Evolutionary conservation across 2,797 vertebrate species (phyloP).

Genomic region (Helarctos malayanus): DNA sequence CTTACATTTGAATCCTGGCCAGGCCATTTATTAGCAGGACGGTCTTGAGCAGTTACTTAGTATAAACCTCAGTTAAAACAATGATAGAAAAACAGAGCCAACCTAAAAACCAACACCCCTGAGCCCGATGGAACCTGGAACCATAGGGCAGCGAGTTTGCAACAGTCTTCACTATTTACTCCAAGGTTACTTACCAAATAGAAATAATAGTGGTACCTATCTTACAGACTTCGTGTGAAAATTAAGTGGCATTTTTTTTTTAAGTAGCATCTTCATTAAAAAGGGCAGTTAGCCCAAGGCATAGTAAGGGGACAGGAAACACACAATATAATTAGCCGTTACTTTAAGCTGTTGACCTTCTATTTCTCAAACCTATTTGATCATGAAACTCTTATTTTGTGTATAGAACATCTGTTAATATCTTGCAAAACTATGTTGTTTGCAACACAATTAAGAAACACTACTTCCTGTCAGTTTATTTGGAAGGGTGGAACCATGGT

Average conservation of each 20-base stretch:
- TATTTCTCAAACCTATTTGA: not conserved
- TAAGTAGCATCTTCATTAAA: not conserved
- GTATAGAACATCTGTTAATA: not conserved
- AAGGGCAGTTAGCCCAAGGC: not conserved
- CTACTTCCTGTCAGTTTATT: not conserved
- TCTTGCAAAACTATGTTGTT: constrained; percentile 18
- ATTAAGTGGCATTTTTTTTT: not conserved
- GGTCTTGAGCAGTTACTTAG: not conserved
- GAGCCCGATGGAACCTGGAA: not conserved
- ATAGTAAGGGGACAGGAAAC: not conserved
- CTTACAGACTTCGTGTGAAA: not conserved
- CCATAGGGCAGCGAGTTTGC: not conserved
- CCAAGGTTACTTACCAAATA: not conserved
- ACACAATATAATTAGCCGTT: not conserved
- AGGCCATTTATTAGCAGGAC: not conserved
- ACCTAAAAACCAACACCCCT: not conserved
- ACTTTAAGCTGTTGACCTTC: not conserved
- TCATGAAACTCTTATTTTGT: not conserved
- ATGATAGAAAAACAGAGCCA: not conserved
- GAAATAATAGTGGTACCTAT: not conserved
- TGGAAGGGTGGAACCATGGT: not conserved
- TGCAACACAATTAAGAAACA: not conserved
- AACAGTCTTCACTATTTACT: not conserved
- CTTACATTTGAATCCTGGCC: not conserved
- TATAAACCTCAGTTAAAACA: not conserved